Base-by-base conservation (phyloP, 2,113 vertebrate genomes). In the Motacilla tschutschensis region DNA sequence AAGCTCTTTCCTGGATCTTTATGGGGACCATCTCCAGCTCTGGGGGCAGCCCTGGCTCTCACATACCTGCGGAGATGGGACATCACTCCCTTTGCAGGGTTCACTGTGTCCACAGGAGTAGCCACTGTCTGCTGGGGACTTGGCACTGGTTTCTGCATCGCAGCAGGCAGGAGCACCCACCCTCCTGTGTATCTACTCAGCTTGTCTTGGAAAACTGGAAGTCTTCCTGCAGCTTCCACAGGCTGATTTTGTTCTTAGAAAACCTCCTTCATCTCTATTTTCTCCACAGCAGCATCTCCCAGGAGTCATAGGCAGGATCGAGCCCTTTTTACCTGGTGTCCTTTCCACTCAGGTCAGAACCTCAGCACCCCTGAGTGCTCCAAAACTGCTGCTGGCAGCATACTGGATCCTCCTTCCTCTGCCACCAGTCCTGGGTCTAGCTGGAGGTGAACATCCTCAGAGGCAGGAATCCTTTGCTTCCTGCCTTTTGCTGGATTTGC, bases 101-200 rank as follows among this genome's bases (percentile, higher is more conserved):
- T 28, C 1, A 8, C 14, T 2, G 15, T 50, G 64, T 57, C 58
- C 9, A 3, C 0, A 5, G 63, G 48, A 82, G 24, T 8, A 21
- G 50, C 14, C 8, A 7, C 5, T 3, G 1, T 15, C 58, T 5
- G 0, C 53, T 13, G 2, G 11, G 41, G 60, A 31, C 11, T 35
- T 4, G 5, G 38, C 5, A 10, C 46, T 31, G 11, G 5, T 31
- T 53, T 26, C 21, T 57, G 58, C 1, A 0, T 16, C 0, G 0
- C 40, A 43, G 80, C 53, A 47, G 0, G 0, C 33, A 10, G 65
- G 35, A 53, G 20, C 16, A 22, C 44, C 43, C 17, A 14, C 53
- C 17, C 41, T 58, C 6, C 77, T 54, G 53, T 12, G 10, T 0
- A 5, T 28, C 81, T 77, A 59, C 17, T 86, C 66, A 53, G 74